Conservation (phyloP, 2,797 vertebrate genomes). For the Saxicola maurus region DNA sequence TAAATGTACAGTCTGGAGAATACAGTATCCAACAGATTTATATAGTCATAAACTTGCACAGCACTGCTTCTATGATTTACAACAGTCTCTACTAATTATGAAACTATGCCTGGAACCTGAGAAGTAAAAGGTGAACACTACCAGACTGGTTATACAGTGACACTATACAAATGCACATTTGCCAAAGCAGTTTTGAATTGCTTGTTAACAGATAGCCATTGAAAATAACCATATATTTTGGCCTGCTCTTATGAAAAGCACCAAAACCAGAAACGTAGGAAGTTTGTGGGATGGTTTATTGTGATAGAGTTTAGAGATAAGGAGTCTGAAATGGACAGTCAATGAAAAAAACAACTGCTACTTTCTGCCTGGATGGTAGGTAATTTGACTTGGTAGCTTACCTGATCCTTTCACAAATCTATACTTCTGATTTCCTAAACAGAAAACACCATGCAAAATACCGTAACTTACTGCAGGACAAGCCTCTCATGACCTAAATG, state of each 20-base stretch:
- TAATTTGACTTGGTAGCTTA: not conserved
- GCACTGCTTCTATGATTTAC: constrained; percentile 66
- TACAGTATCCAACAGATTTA: constrained; percentile 65
- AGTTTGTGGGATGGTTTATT: not conserved
- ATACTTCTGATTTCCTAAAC: not conserved
- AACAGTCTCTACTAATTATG: constrained; percentile 51
- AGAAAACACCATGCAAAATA: constrained; percentile 9
- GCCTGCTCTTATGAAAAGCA: not conserved
- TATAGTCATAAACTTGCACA: constrained; percentile 67
- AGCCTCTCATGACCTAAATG: constrained; percentile 11
- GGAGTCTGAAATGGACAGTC: not conserved
- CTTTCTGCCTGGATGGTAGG: not conserved
- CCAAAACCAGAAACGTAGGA: not conserved
- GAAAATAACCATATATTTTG: not conserved
- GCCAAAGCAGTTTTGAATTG: not conserved
- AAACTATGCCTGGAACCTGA: constrained; percentile 37
- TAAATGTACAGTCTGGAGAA: constrained; percentile 66
- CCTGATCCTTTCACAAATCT: not conserved
- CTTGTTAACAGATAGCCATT: constrained; percentile 23
- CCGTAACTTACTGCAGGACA: constrained; percentile 19
- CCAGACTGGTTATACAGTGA: constrained; percentile 24
- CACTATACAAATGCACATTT: not conserved
- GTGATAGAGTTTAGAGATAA: not conserved
- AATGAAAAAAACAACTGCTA: not conserved
- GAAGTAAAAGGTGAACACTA: constrained; percentile 26